These are phyloP conservation scores for Oreochromis grahami DNA, from an alignment of 2,797 vertebrate species.

Conservation along the genomic window DNA sequence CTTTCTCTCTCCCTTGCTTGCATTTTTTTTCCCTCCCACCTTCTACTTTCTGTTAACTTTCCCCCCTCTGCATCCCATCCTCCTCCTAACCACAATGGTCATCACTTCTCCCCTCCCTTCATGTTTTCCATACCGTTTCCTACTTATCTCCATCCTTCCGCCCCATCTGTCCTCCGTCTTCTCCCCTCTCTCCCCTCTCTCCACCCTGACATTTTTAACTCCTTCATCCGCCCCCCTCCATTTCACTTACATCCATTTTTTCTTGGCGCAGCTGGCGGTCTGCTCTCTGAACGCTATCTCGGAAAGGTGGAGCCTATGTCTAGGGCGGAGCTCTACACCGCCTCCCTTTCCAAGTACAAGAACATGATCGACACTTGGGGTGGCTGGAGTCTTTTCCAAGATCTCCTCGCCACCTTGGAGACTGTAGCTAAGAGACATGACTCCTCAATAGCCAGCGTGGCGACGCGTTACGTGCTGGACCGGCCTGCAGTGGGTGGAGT, in stretches of 20 bases:
- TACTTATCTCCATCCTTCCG: neutral
- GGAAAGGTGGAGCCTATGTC: slow-evolving; percentile 33
- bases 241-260: neutral
- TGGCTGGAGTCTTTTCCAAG: slow-evolving; percentile 58
- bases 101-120: neutral
- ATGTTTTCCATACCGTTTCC: neutral
- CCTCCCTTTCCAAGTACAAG: slow-evolving; percentile 60
- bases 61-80: neutral
- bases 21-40: neutral
- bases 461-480: slow-evolving; percentile 50
- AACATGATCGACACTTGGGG: slow-evolving; percentile 52
- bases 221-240: neutral
- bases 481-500: slow-evolving; percentile 54
- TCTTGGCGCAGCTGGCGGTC: slow-evolving; percentile 38
- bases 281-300: slow-evolving; percentile 45
- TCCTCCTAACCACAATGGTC: neutral
- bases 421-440: slow-evolving; percentile 14
- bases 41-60: neutral
- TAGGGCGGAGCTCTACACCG: slow-evolving; percentile 41
- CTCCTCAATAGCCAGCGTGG: slow-evolving; percentile 54
- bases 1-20: neutral
- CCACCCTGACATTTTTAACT: neutral
- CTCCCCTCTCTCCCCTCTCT: neutral
- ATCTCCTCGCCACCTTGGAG: slow-evolving; percentile 50
- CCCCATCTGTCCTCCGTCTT: neutral